These are phyloP conservation scores for Stomatorhinus walkeri DNA, from an alignment of 2,797 vertebrate genomes.

Conservation along the genomic window DNA sequence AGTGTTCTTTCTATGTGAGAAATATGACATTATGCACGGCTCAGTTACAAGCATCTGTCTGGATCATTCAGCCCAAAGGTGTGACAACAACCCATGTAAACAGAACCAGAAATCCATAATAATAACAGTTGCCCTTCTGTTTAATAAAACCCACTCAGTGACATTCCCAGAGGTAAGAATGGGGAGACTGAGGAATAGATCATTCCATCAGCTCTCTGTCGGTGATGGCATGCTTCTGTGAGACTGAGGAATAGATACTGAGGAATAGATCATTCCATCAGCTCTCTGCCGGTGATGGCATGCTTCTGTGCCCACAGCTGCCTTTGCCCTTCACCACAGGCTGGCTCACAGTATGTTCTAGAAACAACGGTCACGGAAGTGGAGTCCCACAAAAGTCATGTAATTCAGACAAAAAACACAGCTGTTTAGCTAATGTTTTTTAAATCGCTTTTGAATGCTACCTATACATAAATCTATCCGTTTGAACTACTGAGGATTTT, in stretches of 20 bases:
- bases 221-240: neutral
- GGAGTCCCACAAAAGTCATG: neutral
- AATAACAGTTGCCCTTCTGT: neutral
- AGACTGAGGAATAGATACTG: conserved; percentile 16
- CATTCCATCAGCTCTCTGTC: neutral
- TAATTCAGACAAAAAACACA: neutral
- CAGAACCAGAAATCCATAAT: neutral
- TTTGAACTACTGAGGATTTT: neutral
- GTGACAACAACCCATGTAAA: neutral
- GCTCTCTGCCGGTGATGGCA: neutral
- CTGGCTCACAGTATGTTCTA: conserved; percentile 58
- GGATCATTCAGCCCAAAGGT: neutral
- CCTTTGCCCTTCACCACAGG: conserved; percentile 52
- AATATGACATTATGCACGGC: neutral
- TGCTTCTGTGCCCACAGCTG: neutral
- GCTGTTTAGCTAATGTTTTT: neutral
- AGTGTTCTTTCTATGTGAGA: conserved; percentile 17
- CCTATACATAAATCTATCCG: neutral
- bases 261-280: neutral
- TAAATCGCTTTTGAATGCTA: neutral
- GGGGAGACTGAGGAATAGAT: conserved; percentile 20
- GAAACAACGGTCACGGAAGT: neutral
- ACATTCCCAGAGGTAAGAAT: conserved; percentile 11
- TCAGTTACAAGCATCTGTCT: conserved; percentile 6
- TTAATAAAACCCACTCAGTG: conserved; percentile 3